Conservation (phyloP, 1,140 invertebrate species). For the Sinonovacula constricta region DNA sequence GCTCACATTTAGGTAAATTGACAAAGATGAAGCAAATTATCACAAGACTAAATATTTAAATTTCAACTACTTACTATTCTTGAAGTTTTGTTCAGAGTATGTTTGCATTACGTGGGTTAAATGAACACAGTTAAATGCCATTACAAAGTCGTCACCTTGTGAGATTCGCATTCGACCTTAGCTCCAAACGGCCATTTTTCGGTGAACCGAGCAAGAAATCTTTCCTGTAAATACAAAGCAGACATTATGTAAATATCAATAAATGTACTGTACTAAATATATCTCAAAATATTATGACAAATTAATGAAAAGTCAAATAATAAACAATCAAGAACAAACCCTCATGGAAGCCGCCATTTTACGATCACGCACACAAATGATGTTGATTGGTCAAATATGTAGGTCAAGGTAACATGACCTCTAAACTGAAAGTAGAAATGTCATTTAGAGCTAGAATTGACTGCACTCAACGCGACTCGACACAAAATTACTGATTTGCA, state of each 20-base stretch:
- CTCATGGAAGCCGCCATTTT: conserved; percentile 51
- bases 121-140: not conserved
- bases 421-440: conserved; percentile 34
- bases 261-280: not conserved
- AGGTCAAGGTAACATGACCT: conserved; percentile 20
- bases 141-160: conserved; percentile 58
- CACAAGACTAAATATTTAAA: not conserved
- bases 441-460: no score
- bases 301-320: not conserved
- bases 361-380: conserved; percentile 8
- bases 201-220: conserved; percentile 62
- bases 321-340: conserved; percentile 16
- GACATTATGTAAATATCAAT: not conserved
- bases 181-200: conserved; percentile 71
- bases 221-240: conserved; percentile 58
- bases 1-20: not conserved
- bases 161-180: conserved; percentile 67
- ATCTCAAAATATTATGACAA: not conserved
- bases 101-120: not conserved
- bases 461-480: no score
- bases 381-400: conserved; percentile 18
- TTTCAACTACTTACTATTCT: not conserved
- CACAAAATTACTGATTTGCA: no score
- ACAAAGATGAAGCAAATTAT: not conserved
- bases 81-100: not conserved